These are phyloP conservation scores for Pocillopora meandrina DNA, from an alignment of 92 coral and sea anemone species.

Conservation along the genomic window DNA sequence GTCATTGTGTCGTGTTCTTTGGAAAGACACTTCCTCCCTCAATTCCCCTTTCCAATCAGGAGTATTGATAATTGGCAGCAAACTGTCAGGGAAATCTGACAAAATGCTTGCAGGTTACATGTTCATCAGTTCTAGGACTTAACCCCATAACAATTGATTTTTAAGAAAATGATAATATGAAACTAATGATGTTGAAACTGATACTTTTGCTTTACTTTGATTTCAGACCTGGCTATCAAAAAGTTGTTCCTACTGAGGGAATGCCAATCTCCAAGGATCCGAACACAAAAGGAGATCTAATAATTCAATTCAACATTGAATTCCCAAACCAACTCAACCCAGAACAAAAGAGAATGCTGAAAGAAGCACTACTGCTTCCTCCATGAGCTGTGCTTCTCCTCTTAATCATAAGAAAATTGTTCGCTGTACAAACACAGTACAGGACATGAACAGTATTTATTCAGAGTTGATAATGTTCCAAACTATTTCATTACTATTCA, in stretches of 20 bases:
- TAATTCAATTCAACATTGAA: conserved; percentile 88
- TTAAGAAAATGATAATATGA: background rate
- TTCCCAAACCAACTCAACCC: conserved; percentile 95
- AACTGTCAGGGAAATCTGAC: too few relatives aligned
- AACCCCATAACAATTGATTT: background rate
- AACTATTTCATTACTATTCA: background rate
- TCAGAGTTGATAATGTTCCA: background rate
- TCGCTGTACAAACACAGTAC: background rate
- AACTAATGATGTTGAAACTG: background rate
- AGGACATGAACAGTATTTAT: conserved; percentile 18
- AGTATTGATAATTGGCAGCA: too few relatives aligned
- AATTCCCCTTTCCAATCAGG: too few relatives aligned
- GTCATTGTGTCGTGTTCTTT: too few relatives aligned
- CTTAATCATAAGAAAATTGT: too few relatives aligned
- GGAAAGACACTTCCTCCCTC: too few relatives aligned
- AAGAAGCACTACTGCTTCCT: conserved; percentile 78
- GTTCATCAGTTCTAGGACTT: too few relatives aligned
- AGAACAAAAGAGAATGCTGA: conserved; percentile 92
- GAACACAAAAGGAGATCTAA: conserved; percentile 78
- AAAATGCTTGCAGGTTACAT: too few relatives aligned
- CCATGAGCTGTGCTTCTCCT: background rate
- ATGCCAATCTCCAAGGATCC: conserved; percentile 93
- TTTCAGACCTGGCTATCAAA: conserved; percentile 89
- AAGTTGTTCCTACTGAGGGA: conserved; percentile 91
- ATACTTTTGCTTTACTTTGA: too few relatives aligned